Base-by-base conservation (phyloP, 2,888 invertebrate species). In the Polymixis lichenea region DNA sequence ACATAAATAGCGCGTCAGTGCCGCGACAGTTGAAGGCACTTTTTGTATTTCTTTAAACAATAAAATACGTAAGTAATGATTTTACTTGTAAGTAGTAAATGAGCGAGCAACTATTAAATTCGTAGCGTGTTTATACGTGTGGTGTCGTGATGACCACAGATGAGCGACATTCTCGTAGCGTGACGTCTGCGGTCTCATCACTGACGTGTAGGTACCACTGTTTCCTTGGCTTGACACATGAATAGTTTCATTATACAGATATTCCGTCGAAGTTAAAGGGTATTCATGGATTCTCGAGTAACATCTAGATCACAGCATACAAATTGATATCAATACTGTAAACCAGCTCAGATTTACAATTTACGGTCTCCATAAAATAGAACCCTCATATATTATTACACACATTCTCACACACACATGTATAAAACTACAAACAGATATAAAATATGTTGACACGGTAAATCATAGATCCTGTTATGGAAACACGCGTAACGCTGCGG, bases 401-500 rank as follows among this genome's bases (percentile, higher is more conserved):
- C 19, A 68, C 55, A 65, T 38, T 58, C 49, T 25, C 62, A 69
- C 28, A n/a, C 49, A 64, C 13, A 46, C 22, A 15, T 49, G 25
- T 65, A 25, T 28, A 66, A 53, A 19, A 53, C 15, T 51, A 68
- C 46, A 68, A 15, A 53, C 43, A 65, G 65, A 77, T 55, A 64
- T 76, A 68, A 58, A 49, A 69, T 72, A 71, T 60, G 43, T 64
- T 56, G 77, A 67, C 68, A 38, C 6, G 9, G 46, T 58, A 69
- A 53, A 72, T 77, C 77, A 77, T 77, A 77, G 65, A 68, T 67
- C n/a, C 13, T 49, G 68, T 51, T 43, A 55, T n/a, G 66, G n/a
- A 32, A 62, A 58, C 51, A 32, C 15, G 43, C 51, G 60, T 80
- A 19, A 72, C 68, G 49, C 49, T 65, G 68, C 65, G 68, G 55